Evolutionary conservation across 2,888 invertebrate genomes (phyloP), one percentile per base, ranked within the genome.

Genomic region (Proisotoma minuta): DNA sequence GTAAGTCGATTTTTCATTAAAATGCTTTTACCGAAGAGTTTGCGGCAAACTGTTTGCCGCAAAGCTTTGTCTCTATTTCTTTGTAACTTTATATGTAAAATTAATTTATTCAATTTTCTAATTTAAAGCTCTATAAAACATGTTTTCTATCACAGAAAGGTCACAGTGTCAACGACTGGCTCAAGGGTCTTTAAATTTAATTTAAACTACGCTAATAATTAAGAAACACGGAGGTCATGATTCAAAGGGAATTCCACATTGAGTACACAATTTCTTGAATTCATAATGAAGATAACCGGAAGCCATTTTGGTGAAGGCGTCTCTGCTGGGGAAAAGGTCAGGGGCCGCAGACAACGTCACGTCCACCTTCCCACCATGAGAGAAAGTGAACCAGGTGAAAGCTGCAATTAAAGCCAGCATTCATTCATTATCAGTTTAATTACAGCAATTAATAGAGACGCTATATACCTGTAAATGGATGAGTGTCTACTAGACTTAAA

Each of bases 341-440:
- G 68, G 65, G 8, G 68, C 68, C 12, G 59, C 68, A 15, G 59
- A 65, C 18, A 68, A 59, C 1, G 68, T 65, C 4, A 68, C 40
- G 26, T 68, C 63, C 18, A 68, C 48, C 29, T 65, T 68, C 22
- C 62, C 59, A 20, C 65, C 65, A 10, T 68, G 65, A 12, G 68
- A 57, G 49, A 68, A 68, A 2, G 68, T 65, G 50, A 68, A 68
- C 68, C 68, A 68, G 12, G 68, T 65, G 49, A 68, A 68, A 24
- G 61, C 68, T 68, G 49, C 1, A 39, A 18, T 47, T 10, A 8
- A 52, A 28, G 8, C 18, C 8, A 28, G 18, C 24, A 22, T 24
- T 57, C 24, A 29, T 2, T 18, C 3, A 53, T 5, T 23, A 18
- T 5, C 18, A 20, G 22, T 20, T 15, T 15, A 28, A 28, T 15